Evolutionary conservation across 2,888 invertebrate genomes (phyloP), one percentile per base, ranked within the genome.

Genomic region (Halictus quadricinctus): DNA sequence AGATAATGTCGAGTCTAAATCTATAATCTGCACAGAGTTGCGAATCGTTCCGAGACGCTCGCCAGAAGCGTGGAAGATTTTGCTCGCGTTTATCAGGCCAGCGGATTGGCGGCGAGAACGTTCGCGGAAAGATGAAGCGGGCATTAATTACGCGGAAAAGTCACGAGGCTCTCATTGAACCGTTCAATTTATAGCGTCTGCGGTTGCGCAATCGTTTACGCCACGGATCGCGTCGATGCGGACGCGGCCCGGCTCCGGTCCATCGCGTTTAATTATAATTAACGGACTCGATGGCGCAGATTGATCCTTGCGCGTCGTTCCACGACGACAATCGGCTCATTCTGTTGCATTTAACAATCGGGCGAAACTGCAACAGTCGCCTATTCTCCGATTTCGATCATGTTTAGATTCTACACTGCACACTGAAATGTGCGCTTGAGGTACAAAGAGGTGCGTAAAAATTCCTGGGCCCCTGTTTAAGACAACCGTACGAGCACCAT

Each of bases 191-290:
- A 74, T 77, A 78, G 36, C 15, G 72, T 50, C 64, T 60, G 43
- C 75, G 72, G 43, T 73, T 41, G 41, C 66, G 36, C 84, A 70
- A 84, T 60, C 66, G 83, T 72, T 69, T 58, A 58, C 41, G 58
- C 21, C 15, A 46, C 36, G n/a, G 50, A 72, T 50, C 12, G 72
- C 25, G 12, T 72, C 64, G 43, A 72, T 43, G 43, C 50, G 48
- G 43, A n/a, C n/a, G n/a, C 80, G 12, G 54, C 15, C 41, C 48
- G 46, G 60, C 46, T 25, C 58, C 60, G 77, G 15, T 21, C 29
- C 64, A 66, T 72, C 54, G 73, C 69, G 69, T n/a, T 81, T 77
- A 81, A 83, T 81, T 77, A 84, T 77, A 84, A 84, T 84, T 84
- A 84, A 84, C 29, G 72, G 79, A 79, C 29, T 15, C 74, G 72